Conservation (phyloP, 2,113 vertebrate species). For the Platichthys flesus region DNA sequence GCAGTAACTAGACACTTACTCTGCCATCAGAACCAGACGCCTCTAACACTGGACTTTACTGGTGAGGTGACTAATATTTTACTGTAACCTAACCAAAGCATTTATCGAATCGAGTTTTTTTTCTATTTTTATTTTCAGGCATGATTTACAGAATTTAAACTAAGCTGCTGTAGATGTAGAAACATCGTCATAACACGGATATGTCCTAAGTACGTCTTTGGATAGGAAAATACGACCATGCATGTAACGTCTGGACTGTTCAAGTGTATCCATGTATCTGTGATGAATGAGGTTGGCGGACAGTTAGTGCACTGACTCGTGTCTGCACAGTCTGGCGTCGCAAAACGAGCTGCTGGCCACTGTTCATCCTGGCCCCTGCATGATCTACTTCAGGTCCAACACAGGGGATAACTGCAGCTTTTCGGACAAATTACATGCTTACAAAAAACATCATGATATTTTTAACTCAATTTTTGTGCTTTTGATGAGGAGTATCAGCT, state of each 20-base stretch:
- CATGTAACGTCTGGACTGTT: constrained; percentile 28
- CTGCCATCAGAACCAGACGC: constrained; percentile 29
- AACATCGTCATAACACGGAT: too few species aligned
- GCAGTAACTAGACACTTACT: constrained; percentile 22
- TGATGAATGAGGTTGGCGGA: constrained; percentile 35
- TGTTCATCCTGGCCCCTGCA: background rate
- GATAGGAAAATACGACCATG: constrained; percentile 21
- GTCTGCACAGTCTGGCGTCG: constrained; percentile 8
- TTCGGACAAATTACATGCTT: constrained; percentile 12
- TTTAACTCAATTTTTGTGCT: constrained; percentile 20
- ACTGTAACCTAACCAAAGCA: background rate
- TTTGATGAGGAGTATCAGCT: constrained; percentile 33
- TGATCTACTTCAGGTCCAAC: constrained; percentile 17
- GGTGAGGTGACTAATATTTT: constrained; percentile 27
- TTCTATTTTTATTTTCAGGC: background rate
- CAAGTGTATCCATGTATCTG: constrained; percentile 32
- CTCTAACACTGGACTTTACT: constrained; percentile 4
- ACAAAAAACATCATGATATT: constrained; percentile 16
- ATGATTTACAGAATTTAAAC: background rate
- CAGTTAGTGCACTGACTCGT: constrained; percentile 26
- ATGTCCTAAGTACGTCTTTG: too few species aligned
- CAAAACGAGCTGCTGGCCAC: constrained; percentile 14
- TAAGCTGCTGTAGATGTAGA: too few species aligned
- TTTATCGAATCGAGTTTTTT: background rate
- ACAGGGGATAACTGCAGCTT: constrained; percentile 16